Evolutionary conservation across 2,113 vertebrate genomes (phyloP), one percentile per base, ranked within the genome.

Genomic region (Calonectris borealis): DNA sequence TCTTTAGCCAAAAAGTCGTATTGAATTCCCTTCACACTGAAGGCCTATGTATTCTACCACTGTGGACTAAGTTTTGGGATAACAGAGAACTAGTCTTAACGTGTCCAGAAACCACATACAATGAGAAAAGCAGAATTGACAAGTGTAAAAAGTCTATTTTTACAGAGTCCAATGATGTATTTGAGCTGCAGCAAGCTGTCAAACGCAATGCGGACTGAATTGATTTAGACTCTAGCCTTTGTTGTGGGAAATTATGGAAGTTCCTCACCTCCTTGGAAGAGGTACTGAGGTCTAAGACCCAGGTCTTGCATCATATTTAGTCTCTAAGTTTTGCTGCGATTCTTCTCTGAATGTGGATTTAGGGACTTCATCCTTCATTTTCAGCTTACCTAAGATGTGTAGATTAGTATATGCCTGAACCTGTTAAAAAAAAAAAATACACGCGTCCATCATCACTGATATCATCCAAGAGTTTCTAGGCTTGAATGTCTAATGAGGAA

Each of bases 71-170:
- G 52, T 2, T 82, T 48, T 69, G 40, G 73, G 57, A 38, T 19
- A 62, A 36, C 10, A 31, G 78, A 27, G 40, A 75, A 13, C 27
- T 8, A 46, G 34, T 27, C 44, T 80, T 73, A 34, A 40, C 0
- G 1, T n/a, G 44, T 69, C 80, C 86, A 93, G 83, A 79, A 87
- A 58, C 82, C 54, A 73, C 57, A 49, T 0, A 25, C 44, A 31
- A 49, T 34, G 73, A 76, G 81, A 93, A 83, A 93, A 95, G 75
- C 79, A 94, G 96, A 85, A 72, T 0, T 49, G 57, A 80, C 57
- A 65, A 83, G 61, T n/a, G n/a, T 57, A 40, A 85, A 57, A 85
- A 61, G 22, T 31, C 54, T 20, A 2, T 51, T 76, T 96, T 85
- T 72, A 16, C 20, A 5, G 52, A 85, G 27, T 6, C 21, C 31